Evolutionary conservation across 2,113 vertebrate species (phyloP).

Genomic region (Bujurquina vittata): DNA sequence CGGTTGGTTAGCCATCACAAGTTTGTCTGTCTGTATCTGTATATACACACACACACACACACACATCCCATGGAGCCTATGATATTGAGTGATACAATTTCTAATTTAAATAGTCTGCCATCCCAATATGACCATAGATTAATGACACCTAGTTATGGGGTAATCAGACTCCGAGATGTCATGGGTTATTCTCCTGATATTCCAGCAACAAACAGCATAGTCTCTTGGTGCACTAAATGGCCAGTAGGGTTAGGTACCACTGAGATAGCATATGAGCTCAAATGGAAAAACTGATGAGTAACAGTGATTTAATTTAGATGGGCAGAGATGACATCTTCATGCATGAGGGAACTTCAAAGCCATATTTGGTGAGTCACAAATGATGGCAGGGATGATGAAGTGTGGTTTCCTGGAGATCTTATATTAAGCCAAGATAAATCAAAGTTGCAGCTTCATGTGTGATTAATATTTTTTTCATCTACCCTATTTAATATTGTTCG

Average conservation of each 20-base stretch:
- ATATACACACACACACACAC: too few relatives aligned
- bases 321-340: conserved; percentile 55
- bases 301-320: conserved; percentile 65
- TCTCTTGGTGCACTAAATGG: conserved; percentile 39
- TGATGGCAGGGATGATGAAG: conserved; percentile 14
- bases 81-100: too few relatives aligned
- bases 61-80: too few relatives aligned
- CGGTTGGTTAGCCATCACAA: too few relatives aligned
- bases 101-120: background rate
- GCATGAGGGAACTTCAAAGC: conserved; percentile 54
- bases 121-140: background rate
- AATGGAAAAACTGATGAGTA: conserved; percentile 59
- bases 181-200: conserved; percentile 35
- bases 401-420: conserved; percentile 22
- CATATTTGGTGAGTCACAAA: conserved; percentile 54
- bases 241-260: conserved; percentile 31
- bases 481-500: conserved; percentile 24
- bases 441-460: conserved; percentile 19
- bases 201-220: background rate
- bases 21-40: too few relatives aligned
- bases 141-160: background rate
- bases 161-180: conserved; percentile 25
- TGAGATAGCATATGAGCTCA: conserved; percentile 38
- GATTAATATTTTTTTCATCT: conserved; percentile 28
- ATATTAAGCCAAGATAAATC: conserved; percentile 44